Percentiles rank a stretch among this genome's conserved stretches.
phyloP scores from a whole-genome alignment of 2,113 vertebrate genomes.

The Calypte anna region DNA sequence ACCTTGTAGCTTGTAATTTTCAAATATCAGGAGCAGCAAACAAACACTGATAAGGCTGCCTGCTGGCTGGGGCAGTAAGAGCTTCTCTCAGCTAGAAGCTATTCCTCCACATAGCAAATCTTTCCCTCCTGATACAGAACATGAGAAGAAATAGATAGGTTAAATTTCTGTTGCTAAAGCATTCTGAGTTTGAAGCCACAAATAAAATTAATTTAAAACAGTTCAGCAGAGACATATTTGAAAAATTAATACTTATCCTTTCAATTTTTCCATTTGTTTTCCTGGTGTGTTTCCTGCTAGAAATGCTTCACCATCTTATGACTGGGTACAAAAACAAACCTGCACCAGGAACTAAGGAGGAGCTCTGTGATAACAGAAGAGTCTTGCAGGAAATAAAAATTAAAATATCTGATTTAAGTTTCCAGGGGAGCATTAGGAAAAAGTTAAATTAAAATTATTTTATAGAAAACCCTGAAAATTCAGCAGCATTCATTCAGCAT shows the following conservation, averaged over 20 bases:
- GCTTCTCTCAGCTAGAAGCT: conserved; percentile 23
- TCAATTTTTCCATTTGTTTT: background rate
- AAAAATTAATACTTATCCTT: background rate
- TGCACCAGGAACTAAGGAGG: background rate
- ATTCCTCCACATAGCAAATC: background rate
- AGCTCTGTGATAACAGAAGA: background rate
- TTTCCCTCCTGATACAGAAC: background rate
- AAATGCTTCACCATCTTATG: background rate
- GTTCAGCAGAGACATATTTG: background rate
- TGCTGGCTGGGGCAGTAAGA: background rate
- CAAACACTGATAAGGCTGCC: background rate
- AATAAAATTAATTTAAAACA: background rate
- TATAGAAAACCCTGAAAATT: background rate
- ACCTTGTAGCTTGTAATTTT: background rate
- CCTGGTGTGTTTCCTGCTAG: background rate
- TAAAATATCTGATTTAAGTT: background rate
- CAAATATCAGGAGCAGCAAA: background rate
- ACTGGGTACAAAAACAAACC: background rate
- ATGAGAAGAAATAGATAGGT: conserved; percentile 32
- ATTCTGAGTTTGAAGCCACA: background rate
- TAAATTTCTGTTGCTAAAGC: background rate
- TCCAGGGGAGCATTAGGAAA: background rate
- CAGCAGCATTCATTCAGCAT: background rate
- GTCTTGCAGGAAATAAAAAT: background rate
- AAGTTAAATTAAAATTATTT: background rate